A percentile compares a stretch with the other conserved stretches of the same genome.
Evolutionary conservation across 2,888 invertebrate genomes (phyloP).

Genomic region (Argyresthia albistria): DNA sequence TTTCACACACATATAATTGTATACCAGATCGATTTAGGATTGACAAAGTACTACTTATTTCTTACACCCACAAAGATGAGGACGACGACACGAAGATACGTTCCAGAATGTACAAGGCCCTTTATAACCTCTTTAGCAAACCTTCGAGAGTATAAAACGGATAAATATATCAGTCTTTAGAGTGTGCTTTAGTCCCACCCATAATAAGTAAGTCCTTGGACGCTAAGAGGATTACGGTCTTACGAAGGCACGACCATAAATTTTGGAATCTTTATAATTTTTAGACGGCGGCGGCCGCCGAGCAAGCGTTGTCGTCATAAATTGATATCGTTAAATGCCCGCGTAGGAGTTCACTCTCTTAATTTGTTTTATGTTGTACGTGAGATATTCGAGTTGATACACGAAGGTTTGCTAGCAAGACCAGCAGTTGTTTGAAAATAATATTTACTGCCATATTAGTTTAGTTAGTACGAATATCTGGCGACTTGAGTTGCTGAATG

Average conservation of each 20-base stretch:
- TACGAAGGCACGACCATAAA: slow-evolving; percentile 44
- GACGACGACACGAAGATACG: no score
- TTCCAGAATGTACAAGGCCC: no score
- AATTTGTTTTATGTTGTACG: neutral
- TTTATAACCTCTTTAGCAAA: slow-evolving; percentile 14
- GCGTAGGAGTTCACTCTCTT: slow-evolving; percentile 17
- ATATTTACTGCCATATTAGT: no score
- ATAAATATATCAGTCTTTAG: slow-evolving; percentile 61
- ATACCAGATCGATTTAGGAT: no score
- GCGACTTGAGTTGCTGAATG: no score
- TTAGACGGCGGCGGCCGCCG: slow-evolving; percentile 32
- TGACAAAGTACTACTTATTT: no score
- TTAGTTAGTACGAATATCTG: no score
- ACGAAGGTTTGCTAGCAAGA: no score
- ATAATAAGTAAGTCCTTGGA: slow-evolving; percentile 58
- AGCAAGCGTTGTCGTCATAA: slow-evolving; percentile 54
- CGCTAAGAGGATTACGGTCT: slow-evolving; percentile 57
- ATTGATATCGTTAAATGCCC: slow-evolving; percentile 63
- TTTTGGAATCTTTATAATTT: slow-evolving; percentile 70
- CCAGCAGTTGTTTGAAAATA: no score
- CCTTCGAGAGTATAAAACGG: slow-evolving; percentile 28
- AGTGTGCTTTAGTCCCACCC: slow-evolving; percentile 41
- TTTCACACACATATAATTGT: no score
- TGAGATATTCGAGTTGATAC: neutral
- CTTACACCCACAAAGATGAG: no score